Evolutionary conservation across 2,113 vertebrate species (phyloP).

Genomic region (Hemiprocne comata): DNA sequence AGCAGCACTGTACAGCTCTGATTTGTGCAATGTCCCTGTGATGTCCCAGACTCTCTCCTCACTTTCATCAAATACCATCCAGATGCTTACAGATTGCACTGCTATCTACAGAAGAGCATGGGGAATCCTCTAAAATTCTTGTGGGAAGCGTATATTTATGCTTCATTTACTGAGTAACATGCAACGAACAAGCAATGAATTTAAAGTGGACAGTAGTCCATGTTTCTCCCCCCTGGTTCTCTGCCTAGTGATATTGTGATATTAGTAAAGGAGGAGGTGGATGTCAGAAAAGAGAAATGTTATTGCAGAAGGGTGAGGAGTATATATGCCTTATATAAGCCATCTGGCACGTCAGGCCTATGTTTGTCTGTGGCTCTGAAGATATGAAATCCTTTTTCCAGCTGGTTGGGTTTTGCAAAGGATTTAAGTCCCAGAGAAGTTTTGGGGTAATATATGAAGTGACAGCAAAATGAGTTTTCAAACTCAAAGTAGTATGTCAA

Average conservation of each 20-base stretch:
- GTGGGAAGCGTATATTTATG: not conserved
- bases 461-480: conserved; percentile 35
- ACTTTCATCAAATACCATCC: not conserved
- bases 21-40: not conserved
- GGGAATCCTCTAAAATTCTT: not conserved
- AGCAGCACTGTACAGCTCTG: not conserved
- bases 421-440: conserved; percentile 24
- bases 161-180: not conserved
- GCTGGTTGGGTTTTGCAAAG: conserved; percentile 12
- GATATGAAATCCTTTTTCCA: conserved; percentile 33
- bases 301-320: not conserved
- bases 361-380: not conserved
- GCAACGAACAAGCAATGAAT: not conserved
- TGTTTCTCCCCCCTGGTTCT: not conserved
- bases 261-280: not conserved
- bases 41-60: not conserved
- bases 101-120: not conserved
- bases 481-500: conserved; percentile 23
- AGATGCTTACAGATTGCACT: not conserved
- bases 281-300: not conserved
- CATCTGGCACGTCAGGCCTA: not conserved
- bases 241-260: not conserved
- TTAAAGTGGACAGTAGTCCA: not conserved
- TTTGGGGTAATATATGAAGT: conserved; percentile 40
- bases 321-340: not conserved